These are phyloP conservation scores for Spisula subtruncata DNA, from an alignment of 2,888 invertebrate species.

Conservation along the genomic window DNA sequence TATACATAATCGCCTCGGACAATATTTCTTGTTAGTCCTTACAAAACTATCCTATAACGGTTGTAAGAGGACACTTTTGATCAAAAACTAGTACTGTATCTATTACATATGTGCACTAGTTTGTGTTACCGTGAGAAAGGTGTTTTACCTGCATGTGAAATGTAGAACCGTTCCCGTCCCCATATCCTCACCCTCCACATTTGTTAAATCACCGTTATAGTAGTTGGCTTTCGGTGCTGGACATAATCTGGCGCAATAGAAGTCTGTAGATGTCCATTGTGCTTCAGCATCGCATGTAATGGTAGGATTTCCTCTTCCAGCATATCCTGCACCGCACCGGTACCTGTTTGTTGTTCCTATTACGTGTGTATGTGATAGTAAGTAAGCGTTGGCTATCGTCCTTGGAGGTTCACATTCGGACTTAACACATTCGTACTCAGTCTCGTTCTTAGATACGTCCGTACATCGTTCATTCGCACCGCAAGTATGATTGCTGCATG, in stretches of 20 bases:
- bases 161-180: not conserved
- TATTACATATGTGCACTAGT: too few relatives aligned
- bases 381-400: not conserved
- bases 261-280: not conserved
- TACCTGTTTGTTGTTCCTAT: constrained; percentile 4
- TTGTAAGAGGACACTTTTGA: too few relatives aligned
- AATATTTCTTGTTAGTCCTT: too few relatives aligned
- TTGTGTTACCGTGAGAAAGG: too few relatives aligned
- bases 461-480: not conserved
- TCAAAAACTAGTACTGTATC: too few relatives aligned
- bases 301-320: not conserved
- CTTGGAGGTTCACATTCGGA: not conserved
- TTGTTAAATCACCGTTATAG: not conserved
- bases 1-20: too few relatives aligned
- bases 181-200: not conserved
- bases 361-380: not conserved
- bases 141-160: not conserved
- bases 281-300: not conserved
- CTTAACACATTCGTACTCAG: not conserved
- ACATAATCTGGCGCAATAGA: not conserved
- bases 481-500: not conserved
- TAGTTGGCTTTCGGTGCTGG: not conserved
- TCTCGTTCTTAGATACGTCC: not conserved
- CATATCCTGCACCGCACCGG: not conserved
- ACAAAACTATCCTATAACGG: too few relatives aligned